Evolutionary conservation across 2,797 vertebrate genomes (phyloP), one percentile per base, ranked within the genome.

Genomic region (Acridotheres tristis): DNA sequence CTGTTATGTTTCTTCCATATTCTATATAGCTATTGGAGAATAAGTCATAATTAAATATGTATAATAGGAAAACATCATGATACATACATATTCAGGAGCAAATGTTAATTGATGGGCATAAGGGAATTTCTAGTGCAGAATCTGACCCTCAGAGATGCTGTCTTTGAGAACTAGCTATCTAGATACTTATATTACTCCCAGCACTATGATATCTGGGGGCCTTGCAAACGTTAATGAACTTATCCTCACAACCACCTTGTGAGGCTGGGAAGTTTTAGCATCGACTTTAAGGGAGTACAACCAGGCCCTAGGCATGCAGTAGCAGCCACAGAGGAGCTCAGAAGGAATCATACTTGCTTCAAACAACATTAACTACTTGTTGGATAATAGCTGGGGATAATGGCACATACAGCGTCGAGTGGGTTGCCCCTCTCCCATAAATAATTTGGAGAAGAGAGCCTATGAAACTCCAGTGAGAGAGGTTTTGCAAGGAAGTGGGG

Each of bases 291-390:
- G 95, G 96, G 96, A 96, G 88, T 95, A 96, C 86, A 94, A 90
- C 96, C 90, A 96, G 95, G 95, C 96, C 96, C 96, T 95, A 96
- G 95, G 96, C 96, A 97, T 97, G 93, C 90, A 94, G 42, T 85
- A 68, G 90, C 92, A 93, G 94, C 84, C 96, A 96, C 96, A 93
- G 94, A 97, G 95, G 95, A 96, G 81, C 93, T 95, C 96, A 80
- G 84, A 90, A 96, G 94, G 91, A 97, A 97, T 96, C 92, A 96
- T 96, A 93, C 94, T 97, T 97, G 95, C 96, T 97, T 97, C 95
- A 97, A 96, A 95, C 95, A 97, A 97, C 94, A 97, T 97, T 96
- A 97, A 97, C 96, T 97, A 96, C 93, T 92, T 96, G 96, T 95
- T 96, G 95, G 95, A 95, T 95, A 97, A 94, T 91, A 96, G 96